phyloP scores from a whole-genome alignment of 2,113 vertebrate species.

The Phyllopteryx taeniolatus region DNA sequence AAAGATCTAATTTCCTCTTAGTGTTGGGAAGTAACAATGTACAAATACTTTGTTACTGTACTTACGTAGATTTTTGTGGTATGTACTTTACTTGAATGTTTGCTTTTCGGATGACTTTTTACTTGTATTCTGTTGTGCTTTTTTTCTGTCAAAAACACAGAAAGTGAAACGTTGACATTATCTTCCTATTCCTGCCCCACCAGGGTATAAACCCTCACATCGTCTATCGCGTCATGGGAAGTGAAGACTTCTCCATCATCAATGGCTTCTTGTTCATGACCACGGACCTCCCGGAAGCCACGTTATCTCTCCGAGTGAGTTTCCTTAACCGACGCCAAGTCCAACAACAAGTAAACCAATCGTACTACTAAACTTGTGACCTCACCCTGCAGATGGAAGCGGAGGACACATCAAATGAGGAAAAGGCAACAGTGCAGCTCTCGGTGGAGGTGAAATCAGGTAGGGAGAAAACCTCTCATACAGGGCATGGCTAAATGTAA shows the following conservation, averaged over 20 bases:
- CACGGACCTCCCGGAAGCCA: not conserved
- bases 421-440: constrained; percentile 41
- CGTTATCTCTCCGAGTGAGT: constrained; percentile 52
- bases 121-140: not conserved
- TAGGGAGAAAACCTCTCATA: constrained; percentile 23
- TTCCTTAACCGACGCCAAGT: not conserved
- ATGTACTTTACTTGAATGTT: not conserved
- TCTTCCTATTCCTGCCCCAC: constrained; percentile 7
- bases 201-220: constrained; percentile 80
- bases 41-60: not conserved
- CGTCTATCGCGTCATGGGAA: constrained; percentile 66
- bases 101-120: not conserved
- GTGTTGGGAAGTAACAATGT: too few species aligned
- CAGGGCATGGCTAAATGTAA: not conserved
- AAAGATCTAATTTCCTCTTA: not conserved
- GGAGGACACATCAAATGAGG: constrained; percentile 42
- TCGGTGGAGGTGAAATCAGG: constrained; percentile 58
- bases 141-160: not conserved
- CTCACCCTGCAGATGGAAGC: constrained; percentile 56
- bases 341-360: not conserved
- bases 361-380: not conserved
- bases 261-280: constrained; percentile 73
- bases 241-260: constrained; percentile 54
- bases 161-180: not conserved
- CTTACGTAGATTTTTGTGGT: not conserved